Evolutionary conservation across 2,113 vertebrate genomes (phyloP).

Genomic region (Empidonax alnorum): DNA sequence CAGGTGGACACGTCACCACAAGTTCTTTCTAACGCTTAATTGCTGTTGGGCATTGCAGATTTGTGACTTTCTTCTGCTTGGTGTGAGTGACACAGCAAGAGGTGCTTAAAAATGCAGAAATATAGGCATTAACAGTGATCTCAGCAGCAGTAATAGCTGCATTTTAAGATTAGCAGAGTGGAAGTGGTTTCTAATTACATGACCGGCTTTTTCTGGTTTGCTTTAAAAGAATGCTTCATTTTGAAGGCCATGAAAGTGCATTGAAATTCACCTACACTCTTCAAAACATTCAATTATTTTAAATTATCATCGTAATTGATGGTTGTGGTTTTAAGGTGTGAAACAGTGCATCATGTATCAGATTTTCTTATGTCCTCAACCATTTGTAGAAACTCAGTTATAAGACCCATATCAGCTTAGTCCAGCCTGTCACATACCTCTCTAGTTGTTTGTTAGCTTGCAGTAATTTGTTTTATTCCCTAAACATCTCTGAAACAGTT

Average conservation of each 20-base stretch:
- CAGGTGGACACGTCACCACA: background rate
- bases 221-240: background rate
- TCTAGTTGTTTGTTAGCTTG: background rate
- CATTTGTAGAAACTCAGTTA: background rate
- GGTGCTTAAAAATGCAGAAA: background rate
- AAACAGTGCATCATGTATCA: background rate
- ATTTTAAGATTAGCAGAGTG: background rate
- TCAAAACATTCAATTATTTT: background rate
- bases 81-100: background rate
- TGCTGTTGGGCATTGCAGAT: background rate
- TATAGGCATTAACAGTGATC: background rate
- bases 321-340: background rate
- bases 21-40: background rate
- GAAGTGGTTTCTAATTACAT: background rate
- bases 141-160: background rate
- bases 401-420: background rate
- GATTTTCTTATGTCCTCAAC: background rate
- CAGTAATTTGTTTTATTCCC: background rate
- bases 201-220: background rate
- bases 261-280: background rate
- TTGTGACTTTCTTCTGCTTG: background rate
- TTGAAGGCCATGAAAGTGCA: background rate
- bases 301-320: background rate
- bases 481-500: background rate
- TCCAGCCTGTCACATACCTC: background rate